Base-by-base conservation (phyloP, 2,113 vertebrate species). In the Hylia prasina region DNA sequence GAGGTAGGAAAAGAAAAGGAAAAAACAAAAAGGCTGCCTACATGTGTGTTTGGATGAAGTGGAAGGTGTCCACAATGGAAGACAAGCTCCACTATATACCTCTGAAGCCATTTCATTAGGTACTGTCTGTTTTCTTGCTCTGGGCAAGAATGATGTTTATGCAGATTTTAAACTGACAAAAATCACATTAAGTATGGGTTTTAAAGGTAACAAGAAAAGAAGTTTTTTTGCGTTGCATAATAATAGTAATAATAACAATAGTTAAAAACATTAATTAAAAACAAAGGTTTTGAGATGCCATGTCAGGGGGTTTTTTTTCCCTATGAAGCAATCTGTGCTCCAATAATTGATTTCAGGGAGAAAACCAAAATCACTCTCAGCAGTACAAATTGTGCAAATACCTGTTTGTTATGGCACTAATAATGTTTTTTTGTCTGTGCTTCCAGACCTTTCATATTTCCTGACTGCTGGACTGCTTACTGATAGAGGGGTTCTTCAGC, bases 351-450 rank as follows among this genome's bases (percentile, higher is more conserved):
- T 57, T 83, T 51, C 15, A 61, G 45, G 25, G 9, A 2, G 10
- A 40, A 25, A 7, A 14, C 0, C 11, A 28, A 48, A 54, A 27
- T 42, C n/a, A 24, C 4, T 1, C 2, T 25, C 25, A 20, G 14
- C 53, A 35, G 11, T 44, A 31, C 51, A 10, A 77, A 33, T 50
- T 31, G 4, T 73, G 10, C 13, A 40, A n/a, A 35, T 24, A 22
- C 27, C 9, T 63, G 11, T 45, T 69, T 54, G 12, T 31, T 40
- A 37, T 0, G 8, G 8, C 9, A 27, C 9, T 48, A 11, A 53
- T 20, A 4, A 28, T 5, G 21, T 1, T 6, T 30, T 4, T 7
- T 27, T 20, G 13, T 47, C 16, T 1, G 5, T 5, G 0, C 7
- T 65, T 30, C 33, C 45, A 82, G 54, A 31, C 19, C 11, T 35